These are phyloP conservation scores for Euclidia mi DNA, from an alignment of 2,888 invertebrate genomes.

Conservation along the genomic window DNA sequence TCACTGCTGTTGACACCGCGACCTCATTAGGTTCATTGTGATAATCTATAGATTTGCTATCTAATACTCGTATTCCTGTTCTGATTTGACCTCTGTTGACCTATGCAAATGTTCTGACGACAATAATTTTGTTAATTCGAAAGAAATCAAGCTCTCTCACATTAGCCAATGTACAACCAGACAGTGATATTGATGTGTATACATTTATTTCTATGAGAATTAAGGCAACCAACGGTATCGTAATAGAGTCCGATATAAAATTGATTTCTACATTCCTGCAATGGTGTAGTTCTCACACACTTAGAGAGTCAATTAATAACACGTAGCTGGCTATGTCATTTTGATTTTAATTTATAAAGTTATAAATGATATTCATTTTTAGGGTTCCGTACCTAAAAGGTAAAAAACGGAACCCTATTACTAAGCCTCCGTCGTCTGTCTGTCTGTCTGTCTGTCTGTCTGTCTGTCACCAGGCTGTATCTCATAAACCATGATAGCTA, in stretches of 20 bases:
- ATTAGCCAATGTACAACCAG: slow-evolving; percentile 1
- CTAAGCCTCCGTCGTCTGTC: too few species aligned
- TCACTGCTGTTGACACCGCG: neutral
- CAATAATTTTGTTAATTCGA: neutral
- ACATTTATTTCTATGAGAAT: slow-evolving; percentile 41
- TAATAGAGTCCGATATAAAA: slow-evolving; percentile 44
- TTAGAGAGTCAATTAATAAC: slow-evolving; percentile 44
- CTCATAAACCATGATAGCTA: too few species aligned
- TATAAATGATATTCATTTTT: slow-evolving; percentile 38
- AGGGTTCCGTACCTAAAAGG: too few species aligned
- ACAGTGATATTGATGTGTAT: slow-evolving; percentile 33
- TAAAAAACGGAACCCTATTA: too few species aligned
- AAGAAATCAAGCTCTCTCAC: neutral
- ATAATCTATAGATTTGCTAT: slow-evolving; percentile 4
- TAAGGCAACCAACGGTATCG: slow-evolving; percentile 38
- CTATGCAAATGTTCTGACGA: slow-evolving; percentile 9
- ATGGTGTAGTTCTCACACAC: slow-evolving; percentile 47
- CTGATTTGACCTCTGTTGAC: slow-evolving; percentile 9
- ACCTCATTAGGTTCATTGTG: neutral
- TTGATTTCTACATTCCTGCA: slow-evolving; percentile 40
- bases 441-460: too few species aligned
- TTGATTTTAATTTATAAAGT: slow-evolving; percentile 29
- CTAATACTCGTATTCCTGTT: slow-evolving; percentile 4
- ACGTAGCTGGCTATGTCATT: slow-evolving; percentile 43
- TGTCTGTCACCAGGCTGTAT: too few species aligned